These are phyloP conservation scores for Oreohelix idahoensis DNA, from an alignment of 1,140 invertebrate genomes.

Conservation along the genomic window DNA sequence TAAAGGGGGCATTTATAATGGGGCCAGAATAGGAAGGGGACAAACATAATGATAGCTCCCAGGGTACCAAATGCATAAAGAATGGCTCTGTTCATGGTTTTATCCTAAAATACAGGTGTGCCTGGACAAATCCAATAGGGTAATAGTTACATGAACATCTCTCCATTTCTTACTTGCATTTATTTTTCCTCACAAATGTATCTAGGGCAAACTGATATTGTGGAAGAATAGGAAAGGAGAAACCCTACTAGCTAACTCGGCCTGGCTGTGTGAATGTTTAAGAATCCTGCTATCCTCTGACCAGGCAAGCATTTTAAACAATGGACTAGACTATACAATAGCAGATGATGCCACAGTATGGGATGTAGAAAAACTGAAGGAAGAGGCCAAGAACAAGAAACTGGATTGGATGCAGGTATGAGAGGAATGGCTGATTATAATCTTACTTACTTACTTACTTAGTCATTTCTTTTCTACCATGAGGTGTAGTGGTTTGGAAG, in stretches of 20 bases:
- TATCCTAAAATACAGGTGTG: too few relatives aligned
- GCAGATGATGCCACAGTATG: slow-evolving; percentile 9
- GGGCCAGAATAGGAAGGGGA: too few relatives aligned
- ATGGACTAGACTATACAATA: slow-evolving; percentile 27
- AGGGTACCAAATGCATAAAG: too few relatives aligned
- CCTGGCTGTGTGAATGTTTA: slow-evolving; percentile 15
- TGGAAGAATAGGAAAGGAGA: slow-evolving; percentile 14
- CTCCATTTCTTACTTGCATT: neutral
- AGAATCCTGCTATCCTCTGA: neutral
- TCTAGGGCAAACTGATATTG: slow-evolving; percentile 6
- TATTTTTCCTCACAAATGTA: neutral
- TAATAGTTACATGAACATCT: neutral
- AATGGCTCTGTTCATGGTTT: too few relatives aligned
- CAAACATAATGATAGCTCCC: too few relatives aligned
- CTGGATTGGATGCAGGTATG: slow-evolving; percentile 8
- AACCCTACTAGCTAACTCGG: neutral
- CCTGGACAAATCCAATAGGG: too few relatives aligned
- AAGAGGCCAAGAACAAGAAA: slow-evolving; percentile 14
- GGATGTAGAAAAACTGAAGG: neutral
- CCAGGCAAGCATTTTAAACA: neutral
- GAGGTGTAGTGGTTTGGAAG: too few relatives aligned
- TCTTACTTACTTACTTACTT: too few relatives aligned
- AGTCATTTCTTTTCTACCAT: too few relatives aligned
- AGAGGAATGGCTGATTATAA: neutral
- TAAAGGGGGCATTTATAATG: too few relatives aligned